Conservation (phyloP, 2,888 invertebrate species). For the Dichetophora obliterata region DNA sequence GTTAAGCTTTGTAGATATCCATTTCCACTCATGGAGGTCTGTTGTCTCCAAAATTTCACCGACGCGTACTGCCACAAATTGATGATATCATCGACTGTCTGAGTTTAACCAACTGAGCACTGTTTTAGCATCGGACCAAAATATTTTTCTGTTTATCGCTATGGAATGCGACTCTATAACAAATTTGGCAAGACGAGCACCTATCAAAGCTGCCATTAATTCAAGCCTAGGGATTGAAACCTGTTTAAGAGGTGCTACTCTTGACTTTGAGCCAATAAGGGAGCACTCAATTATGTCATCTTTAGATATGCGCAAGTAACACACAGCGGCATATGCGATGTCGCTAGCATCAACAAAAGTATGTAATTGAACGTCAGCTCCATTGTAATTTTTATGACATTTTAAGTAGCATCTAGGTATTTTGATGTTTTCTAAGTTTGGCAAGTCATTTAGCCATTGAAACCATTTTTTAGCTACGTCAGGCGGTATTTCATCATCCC, state of each 20-base stretch:
- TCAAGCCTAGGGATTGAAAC: not conserved
- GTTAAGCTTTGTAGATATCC: not conserved
- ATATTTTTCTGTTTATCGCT: too few relatives aligned
- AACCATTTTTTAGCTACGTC: slow-evolving; percentile 5
- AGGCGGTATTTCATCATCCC: slow-evolving; percentile 13
- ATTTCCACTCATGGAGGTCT: too few relatives aligned
- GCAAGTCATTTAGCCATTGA: slow-evolving; percentile 20
- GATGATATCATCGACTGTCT: slow-evolving; percentile 35
- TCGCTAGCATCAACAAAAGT: slow-evolving; percentile 36
- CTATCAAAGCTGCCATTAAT: not conserved
- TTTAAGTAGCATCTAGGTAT: slow-evolving; percentile 30
- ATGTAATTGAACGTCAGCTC: slow-evolving; percentile 13
- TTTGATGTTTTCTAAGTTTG: slow-evolving; percentile 26
- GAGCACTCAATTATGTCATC: not conserved
- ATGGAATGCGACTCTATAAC: too few relatives aligned
- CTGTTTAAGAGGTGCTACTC: not conserved
- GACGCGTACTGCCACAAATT: slow-evolving; percentile 34
- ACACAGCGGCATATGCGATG: not conserved
- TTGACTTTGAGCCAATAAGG: not conserved
- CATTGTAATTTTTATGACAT: not conserved
- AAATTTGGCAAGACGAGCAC: not conserved
- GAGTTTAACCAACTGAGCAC: slow-evolving; percentile 39
- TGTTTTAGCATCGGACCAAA: not conserved
- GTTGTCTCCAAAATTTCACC: slow-evolving; percentile 38
- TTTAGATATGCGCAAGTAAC: not conserved